These are phyloP conservation scores for Agraylea sexmaculata DNA, from an alignment of 1,140 invertebrate species.

Conservation along the genomic window DNA sequence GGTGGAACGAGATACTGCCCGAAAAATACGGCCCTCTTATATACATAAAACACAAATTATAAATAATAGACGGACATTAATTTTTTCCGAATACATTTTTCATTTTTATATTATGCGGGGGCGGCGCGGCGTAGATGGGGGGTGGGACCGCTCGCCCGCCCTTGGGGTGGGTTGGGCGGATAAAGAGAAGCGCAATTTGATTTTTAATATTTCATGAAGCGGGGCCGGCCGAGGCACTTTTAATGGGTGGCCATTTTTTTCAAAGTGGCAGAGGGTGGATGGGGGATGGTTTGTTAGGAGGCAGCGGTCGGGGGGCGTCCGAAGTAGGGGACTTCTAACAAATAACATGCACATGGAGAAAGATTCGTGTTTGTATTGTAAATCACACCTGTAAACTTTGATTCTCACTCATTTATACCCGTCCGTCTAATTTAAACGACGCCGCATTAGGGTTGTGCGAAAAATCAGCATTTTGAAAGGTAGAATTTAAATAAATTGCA, in stretches of 20 bases:
- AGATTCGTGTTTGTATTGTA: no score
- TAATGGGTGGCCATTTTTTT: constrained; percentile 29
- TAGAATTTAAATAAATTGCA: no score
- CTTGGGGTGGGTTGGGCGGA: constrained; percentile 32
- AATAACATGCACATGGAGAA: constrained; percentile 21
- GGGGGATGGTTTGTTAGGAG: not conserved
- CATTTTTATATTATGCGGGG: constrained; percentile 39
- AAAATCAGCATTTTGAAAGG: no score
- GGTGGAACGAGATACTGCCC: constrained; percentile 15
- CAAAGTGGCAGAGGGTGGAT: constrained; percentile 10
- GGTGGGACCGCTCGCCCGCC: constrained; percentile 24
- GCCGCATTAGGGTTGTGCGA: no score
- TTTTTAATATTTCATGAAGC: constrained; percentile 46
- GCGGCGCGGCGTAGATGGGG: constrained; percentile 33
- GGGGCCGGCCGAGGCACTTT: constrained; percentile 33
- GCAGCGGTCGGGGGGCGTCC: not conserved
- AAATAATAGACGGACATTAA: constrained; percentile 41
- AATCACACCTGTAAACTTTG: no score
- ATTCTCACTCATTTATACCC: no score
- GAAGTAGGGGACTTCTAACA: constrained; percentile 14
- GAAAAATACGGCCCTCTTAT: no score
- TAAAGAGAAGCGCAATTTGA: constrained; percentile 45
- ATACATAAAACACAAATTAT: constrained; percentile 35
- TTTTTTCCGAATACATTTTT: constrained; percentile 42
- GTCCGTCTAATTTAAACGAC: no score